Percentiles rank a stretch among this genome's conserved stretches.
phyloP scores from a whole-genome alignment of 1,140 invertebrate genomes.

The Lineus longissimus region DNA sequence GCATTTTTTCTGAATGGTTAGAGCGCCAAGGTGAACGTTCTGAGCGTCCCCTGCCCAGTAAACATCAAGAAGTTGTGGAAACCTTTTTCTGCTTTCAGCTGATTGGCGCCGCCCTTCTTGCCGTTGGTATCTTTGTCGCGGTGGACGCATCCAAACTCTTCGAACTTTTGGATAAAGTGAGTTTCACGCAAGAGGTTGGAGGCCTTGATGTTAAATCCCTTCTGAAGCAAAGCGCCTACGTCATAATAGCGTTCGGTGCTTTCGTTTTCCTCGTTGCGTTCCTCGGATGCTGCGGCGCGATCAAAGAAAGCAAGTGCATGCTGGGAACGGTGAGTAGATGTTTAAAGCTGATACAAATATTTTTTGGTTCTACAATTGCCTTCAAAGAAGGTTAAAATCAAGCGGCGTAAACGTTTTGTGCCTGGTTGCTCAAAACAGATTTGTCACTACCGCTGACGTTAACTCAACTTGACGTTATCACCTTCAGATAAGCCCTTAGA shows the following conservation, averaged over 20 bases:
- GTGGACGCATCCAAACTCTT: conserved; percentile 66
- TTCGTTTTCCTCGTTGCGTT: conserved; percentile 77
- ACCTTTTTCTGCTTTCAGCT: conserved; percentile 59
- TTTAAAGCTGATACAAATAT: no score
- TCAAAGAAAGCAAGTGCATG: conserved; percentile 76
- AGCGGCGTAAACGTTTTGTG: no score
- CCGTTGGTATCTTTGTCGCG: conserved; percentile 67
- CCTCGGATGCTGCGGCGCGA: conserved; percentile 82
- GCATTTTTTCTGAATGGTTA: no score
- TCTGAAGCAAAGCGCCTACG: conserved; percentile 30
- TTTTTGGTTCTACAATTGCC: no score
- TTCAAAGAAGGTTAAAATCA: no score
- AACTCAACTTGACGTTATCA: no score
- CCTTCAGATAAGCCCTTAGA: no score
- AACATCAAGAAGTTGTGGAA: no score
- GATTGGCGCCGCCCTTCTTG: conserved; percentile 63
- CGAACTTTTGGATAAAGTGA: conserved; percentile 13
- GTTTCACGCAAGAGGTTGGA: conserved; percentile 21
- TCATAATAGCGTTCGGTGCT: conserved; percentile 71
- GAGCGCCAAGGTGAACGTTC: no score
- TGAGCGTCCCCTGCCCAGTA: no score
- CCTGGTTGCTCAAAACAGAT: no score
- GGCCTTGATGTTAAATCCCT: conserved; percentile 53
- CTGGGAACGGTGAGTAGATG: conserved; percentile 63
- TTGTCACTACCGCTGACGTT: no score